Percentiles rank a stretch among this genome's conserved stretches.
Evolutionary conservation across 2,113 vertebrate genomes (phyloP).

Genomic region (Barnardius zonarius): DNA sequence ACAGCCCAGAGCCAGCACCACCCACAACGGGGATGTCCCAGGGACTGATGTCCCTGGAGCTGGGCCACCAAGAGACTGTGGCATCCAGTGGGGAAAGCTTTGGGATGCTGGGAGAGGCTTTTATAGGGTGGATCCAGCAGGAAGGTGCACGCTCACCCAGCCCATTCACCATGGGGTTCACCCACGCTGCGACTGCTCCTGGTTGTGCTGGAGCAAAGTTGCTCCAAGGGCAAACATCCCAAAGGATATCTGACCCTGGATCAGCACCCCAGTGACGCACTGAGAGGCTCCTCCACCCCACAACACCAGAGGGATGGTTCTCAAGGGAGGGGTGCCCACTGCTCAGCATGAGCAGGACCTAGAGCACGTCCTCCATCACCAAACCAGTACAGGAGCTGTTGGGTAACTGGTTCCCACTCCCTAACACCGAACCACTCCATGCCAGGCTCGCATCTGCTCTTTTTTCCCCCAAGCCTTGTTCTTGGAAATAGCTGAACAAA

Average conservation of each 20-base stretch:
- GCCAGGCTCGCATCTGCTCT: background rate
- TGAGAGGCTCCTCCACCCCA: background rate
- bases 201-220: too few species aligned
- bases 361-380: accelerated
- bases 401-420: background rate
- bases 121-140: background rate
- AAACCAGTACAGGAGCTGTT: background rate
- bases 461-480: background rate
- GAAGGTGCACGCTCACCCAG: background rate
- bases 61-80: too few species aligned
- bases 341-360: background rate
- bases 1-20: accelerated
- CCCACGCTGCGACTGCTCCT: accelerated
- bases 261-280: background rate
- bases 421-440: background rate
- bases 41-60: background rate
- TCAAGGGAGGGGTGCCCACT: accelerated
- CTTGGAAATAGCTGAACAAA: background rate
- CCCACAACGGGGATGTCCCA: accelerated
- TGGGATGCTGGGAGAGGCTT: background rate
- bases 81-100: background rate
- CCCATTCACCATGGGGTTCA: accelerated
- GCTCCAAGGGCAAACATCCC: too few species aligned
- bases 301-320: background rate
- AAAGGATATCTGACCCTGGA: background rate